Conservation (phyloP, 2,797 vertebrate genomes). For the Champsocephalus esox region DNA sequence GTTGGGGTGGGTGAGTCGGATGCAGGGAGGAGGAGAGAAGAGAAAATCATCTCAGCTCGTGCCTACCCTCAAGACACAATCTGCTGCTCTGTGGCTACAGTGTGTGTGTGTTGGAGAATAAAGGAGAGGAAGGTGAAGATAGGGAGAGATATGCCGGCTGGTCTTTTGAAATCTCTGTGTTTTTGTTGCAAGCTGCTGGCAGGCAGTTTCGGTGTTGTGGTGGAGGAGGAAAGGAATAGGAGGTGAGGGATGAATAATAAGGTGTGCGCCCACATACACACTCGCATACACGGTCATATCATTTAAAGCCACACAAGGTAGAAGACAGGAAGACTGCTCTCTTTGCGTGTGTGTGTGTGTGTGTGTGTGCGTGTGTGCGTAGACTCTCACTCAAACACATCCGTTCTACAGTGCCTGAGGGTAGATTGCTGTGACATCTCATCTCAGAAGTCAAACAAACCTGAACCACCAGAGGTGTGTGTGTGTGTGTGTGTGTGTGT, state of each 20-base stretch:
- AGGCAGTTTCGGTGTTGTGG: constrained; percentile 39
- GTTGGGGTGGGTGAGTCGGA: constrained; percentile 67
- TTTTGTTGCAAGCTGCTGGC: constrained; percentile 77
- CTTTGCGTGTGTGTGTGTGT: not conserved
- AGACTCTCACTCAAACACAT: constrained; percentile 39
- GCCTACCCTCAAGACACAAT: constrained; percentile 75
- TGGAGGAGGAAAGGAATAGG: constrained; percentile 53
- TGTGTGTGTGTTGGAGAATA: constrained; percentile 43
- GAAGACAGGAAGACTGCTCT: constrained; percentile 42
- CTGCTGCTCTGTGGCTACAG: constrained; percentile 38
- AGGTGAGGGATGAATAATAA: constrained; percentile 78
- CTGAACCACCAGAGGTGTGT: constrained; percentile 64
- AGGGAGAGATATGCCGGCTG: constrained; percentile 71
- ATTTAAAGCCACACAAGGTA: constrained; percentile 57
- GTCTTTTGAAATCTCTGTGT: constrained; percentile 77
- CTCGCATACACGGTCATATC: constrained; percentile 35
- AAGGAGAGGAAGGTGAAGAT: constrained; percentile 66
- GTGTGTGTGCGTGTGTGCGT: too few species aligned
- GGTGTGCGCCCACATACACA: constrained; percentile 48
- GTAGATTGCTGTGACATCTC: constrained; percentile 70
- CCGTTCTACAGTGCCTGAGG: constrained; percentile 60
- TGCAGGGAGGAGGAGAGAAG: constrained; percentile 61
- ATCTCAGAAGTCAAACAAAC: constrained; percentile 79
- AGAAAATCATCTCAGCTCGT: constrained; percentile 72
- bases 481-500: constrained; percentile 7